Evolutionary conservation across 2,797 vertebrate species (phyloP).

Genomic region (Hippopotamyrus pictus): DNA sequence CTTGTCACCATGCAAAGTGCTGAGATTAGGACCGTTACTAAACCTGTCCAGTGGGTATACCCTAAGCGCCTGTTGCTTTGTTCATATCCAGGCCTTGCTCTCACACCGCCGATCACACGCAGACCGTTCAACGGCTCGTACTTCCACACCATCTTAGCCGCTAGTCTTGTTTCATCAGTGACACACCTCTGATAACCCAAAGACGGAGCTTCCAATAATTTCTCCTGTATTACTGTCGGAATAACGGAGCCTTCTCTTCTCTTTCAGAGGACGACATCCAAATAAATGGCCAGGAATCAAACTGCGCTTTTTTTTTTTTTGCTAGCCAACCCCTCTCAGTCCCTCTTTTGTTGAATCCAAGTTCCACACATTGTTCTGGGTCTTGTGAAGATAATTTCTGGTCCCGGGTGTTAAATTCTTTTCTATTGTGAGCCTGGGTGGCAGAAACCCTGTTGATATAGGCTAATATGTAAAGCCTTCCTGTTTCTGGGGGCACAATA

Average conservation of each 20-base stretch:
- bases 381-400: constrained; percentile 3
- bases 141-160: neutral
- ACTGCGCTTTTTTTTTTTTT: neutral
- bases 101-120: neutral
- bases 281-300: neutral
- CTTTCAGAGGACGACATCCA: neutral
- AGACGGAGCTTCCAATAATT: neutral
- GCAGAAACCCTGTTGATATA: neutral
- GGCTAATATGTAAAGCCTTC: constrained; percentile 8
- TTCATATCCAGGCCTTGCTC: neutral
- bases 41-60: neutral
- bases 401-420: neutral
- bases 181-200: neutral
- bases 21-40: neutral
- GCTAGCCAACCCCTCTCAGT: neutral
- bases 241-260: neutral
- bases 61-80: neutral
- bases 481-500: neutral
- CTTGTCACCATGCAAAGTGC: neutral
- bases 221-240: neutral
- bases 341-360: neutral
- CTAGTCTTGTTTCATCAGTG: neutral
- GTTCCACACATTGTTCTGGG: neutral
- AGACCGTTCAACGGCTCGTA: neutral
- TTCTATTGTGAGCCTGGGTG: neutral